Conservation (phyloP, 2,888 invertebrate species). For the Torymus texanus region DNA sequence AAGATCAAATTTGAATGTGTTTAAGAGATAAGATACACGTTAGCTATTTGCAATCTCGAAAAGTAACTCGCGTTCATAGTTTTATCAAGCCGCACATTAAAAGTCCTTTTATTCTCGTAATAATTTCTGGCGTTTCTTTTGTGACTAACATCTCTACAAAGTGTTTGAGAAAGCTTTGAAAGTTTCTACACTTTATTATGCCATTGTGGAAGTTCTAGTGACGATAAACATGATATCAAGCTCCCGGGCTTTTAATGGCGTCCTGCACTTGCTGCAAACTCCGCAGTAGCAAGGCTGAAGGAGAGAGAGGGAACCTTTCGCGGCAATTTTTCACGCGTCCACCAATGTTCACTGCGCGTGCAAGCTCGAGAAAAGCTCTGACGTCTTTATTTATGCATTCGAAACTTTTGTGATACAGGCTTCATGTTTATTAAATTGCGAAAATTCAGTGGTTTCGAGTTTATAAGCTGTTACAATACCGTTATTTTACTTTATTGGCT, state of each 20-base stretch:
- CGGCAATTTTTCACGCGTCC: no score
- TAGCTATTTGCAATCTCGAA: not conserved
- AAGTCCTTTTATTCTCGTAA: not conserved
- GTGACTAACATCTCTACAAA: not conserved
- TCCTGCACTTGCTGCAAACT: not conserved
- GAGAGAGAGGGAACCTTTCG: not conserved
- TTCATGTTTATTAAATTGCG: no score
- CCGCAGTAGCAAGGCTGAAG: not conserved
- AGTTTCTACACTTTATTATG: constrained; percentile 22
- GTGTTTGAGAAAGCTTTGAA: constrained; percentile 25
- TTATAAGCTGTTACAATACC: no score
- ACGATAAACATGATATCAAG: constrained; percentile 30
- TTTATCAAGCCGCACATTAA: not conserved
- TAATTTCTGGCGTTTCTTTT: constrained; percentile 4
- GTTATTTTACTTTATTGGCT: no score
- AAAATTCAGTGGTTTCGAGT: no score
- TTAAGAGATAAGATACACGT: no score
- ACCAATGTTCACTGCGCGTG: no score
- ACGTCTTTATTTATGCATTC: no score
- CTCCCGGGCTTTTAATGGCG: constrained; percentile 23
- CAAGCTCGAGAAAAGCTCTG: no score
- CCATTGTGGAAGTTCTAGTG: constrained; percentile 15
- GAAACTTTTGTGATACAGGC: no score
- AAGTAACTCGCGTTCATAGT: not conserved
- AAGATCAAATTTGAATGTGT: no score